Evolutionary conservation across 2,797 vertebrate genomes (phyloP).

Genomic region (Galaxias olidus): DNA sequence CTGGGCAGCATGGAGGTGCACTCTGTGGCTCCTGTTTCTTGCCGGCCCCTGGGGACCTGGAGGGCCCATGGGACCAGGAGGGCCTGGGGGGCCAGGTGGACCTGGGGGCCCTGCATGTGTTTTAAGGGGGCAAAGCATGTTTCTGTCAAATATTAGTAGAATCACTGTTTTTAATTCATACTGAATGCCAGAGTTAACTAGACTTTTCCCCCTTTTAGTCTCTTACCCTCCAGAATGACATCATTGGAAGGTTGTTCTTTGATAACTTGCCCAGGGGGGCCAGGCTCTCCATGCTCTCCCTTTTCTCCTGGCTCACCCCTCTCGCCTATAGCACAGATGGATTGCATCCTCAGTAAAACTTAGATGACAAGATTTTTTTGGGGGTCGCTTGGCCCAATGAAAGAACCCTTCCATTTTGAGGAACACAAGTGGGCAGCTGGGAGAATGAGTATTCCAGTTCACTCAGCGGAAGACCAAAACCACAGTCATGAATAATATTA

Average conservation of each 20-base stretch:
- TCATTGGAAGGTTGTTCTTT: slow-evolving; percentile 82
- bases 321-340: slow-evolving; percentile 56
- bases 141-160: no score
- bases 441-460: slow-evolving; percentile 32
- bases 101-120: slow-evolving; percentile 51
- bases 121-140: background rate
- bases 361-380: background rate
- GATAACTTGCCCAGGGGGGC: slow-evolving; percentile 79
- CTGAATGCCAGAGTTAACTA: background rate
- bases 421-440: slow-evolving; percentile 48
- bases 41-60: slow-evolving; percentile 82
- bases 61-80: slow-evolving; percentile 77
- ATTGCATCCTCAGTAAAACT: background rate
- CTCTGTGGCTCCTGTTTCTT: slow-evolving; percentile 80
- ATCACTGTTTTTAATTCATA: background rate
- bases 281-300: slow-evolving; percentile 78
- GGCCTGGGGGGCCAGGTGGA: slow-evolving; percentile 73
- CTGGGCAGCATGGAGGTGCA: slow-evolving; percentile 68
- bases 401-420: slow-evolving; percentile 20
- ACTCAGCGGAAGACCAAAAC: slow-evolving; percentile 54
- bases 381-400: background rate
- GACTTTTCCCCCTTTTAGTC: background rate
- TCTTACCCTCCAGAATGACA: slow-evolving; percentile 80
- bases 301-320: slow-evolving; percentile 56
- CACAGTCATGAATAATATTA: slow-evolving; percentile 58